A percentile compares a stretch with the other conserved stretches of the same genome.
Evolutionary conservation across 2,888 invertebrate genomes (phyloP).

Genomic region (Tholera decimalis): DNA sequence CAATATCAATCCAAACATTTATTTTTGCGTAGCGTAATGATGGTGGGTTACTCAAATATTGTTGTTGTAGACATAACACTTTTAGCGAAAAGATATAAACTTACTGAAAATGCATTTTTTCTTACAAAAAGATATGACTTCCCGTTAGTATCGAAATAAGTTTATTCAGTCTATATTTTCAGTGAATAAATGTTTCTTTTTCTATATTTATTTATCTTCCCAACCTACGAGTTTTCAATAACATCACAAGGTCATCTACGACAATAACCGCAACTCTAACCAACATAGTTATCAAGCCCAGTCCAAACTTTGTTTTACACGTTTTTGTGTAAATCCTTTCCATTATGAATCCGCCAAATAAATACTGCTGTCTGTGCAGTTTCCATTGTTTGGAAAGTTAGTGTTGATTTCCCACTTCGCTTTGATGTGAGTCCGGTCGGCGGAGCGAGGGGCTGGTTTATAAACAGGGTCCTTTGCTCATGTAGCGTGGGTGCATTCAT

Average conservation of each 20-base stretch:
- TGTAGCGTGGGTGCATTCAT: constrained; percentile 80
- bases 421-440: constrained; percentile 83
- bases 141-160: not conserved
- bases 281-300: constrained; percentile 18
- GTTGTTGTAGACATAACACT: constrained; percentile 29
- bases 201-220: not conserved
- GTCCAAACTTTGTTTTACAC: constrained; percentile 37
- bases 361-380: constrained; percentile 51
- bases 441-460: constrained; percentile 74
- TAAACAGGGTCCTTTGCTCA: constrained; percentile 81
- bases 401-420: constrained; percentile 80
- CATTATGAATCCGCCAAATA: constrained; percentile 57
- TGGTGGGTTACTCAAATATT: constrained; percentile 12
- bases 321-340: constrained; percentile 48
- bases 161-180: not conserved
- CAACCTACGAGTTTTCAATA: constrained; percentile 3
- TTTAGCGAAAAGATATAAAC: constrained; percentile 23
- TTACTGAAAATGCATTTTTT: constrained; percentile 13
- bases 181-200: not conserved
- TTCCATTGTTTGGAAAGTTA: constrained; percentile 77
- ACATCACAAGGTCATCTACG: not conserved
- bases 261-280: constrained; percentile 17
- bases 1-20: constrained; percentile 26
- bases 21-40: constrained; percentile 19
- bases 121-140: constrained; percentile 13